Conservation (phyloP, 1,140 invertebrate species). For the Heliconius hewitsoni region DNA sequence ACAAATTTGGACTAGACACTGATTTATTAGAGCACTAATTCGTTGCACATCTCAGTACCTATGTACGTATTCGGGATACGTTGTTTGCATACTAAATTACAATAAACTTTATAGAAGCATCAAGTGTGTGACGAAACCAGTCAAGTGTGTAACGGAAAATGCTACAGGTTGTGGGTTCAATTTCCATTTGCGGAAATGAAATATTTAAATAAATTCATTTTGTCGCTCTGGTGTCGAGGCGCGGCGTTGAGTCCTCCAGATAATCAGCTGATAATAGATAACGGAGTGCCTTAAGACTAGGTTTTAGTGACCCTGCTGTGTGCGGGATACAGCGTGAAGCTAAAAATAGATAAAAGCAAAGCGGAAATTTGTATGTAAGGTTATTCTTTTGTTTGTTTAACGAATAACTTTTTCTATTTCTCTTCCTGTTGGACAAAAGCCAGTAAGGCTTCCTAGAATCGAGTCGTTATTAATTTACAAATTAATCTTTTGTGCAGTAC, state of each 20-base stretch:
- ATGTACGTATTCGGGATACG: background rate
- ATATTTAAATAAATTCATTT: too few species aligned
- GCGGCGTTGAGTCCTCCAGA: too few species aligned
- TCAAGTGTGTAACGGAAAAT: too few species aligned
- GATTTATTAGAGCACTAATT: background rate
- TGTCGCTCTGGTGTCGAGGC: too few species aligned
- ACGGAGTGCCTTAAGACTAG: too few species aligned
- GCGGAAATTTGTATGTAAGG: background rate
- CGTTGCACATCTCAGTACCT: background rate
- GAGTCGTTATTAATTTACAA: background rate
- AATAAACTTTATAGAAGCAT: background rate
- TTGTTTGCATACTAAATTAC: background rate
- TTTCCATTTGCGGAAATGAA: too few species aligned
- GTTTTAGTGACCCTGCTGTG: too few species aligned
- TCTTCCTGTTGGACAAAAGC: constrained; percentile 7
- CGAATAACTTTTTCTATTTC: constrained; percentile 15
- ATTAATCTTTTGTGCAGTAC: background rate
- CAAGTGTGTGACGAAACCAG: background rate
- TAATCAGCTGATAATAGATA: too few species aligned
- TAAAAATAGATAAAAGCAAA: background rate
- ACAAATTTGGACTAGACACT: background rate
- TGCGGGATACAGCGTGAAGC: too few species aligned
- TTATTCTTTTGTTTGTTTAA: constrained; percentile 8
- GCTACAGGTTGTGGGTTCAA: too few species aligned
- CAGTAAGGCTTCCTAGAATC: constrained; percentile 2